Base-by-base conservation (phyloP, 2,113 vertebrate species). In the Origma solitaria region DNA sequence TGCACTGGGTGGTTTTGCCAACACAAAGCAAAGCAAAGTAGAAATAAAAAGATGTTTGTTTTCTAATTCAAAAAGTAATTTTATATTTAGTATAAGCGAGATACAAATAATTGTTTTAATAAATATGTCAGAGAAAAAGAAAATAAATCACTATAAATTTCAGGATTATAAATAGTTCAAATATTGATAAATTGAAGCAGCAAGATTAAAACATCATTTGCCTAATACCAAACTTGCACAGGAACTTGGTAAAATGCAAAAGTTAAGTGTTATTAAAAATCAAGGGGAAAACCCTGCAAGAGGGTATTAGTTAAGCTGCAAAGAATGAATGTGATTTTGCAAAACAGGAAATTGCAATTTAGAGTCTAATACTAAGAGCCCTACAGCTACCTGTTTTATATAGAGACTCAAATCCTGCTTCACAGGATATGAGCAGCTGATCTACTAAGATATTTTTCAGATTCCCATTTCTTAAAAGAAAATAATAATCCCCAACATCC, bases 291-390 rank as follows among this genome's bases (percentile, higher is more conserved):
- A 84, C 21, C 35, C 18, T 92, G 60, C 35, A 92, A 95, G 47
- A 95, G 7, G 71, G 56, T 47, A 82, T 71, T 73, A 86, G 60
- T 44, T 72, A 75, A 88, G 60, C 54, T 71, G 50, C 64, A 90
- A 90, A 92, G 88, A 75, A 82, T 78, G 64, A 88, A 86, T 28
- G 49, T 62, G 79, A 78, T 70, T 86, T 70, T 54, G 38, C 71
- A 88, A 94, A 96, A 86, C 76, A 95, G 88, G 82, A 96, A 95
- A 94, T 73, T 82, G 66, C 88, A 92, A 93, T 92, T 93, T 90
- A 86, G 71, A 88, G 35, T 73, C 42, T 77, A 90, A 95, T 88
- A 92, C 62, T 66, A 86, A 90, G 92, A 83, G 91, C 81, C 91
- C 60, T 56, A 84, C 82, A 89, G 95, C 90, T 62, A 84, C 35